These are phyloP conservation scores for Dendroctonus valens DNA, from an alignment of 1,140 invertebrate genomes.

Conservation along the genomic window DNA sequence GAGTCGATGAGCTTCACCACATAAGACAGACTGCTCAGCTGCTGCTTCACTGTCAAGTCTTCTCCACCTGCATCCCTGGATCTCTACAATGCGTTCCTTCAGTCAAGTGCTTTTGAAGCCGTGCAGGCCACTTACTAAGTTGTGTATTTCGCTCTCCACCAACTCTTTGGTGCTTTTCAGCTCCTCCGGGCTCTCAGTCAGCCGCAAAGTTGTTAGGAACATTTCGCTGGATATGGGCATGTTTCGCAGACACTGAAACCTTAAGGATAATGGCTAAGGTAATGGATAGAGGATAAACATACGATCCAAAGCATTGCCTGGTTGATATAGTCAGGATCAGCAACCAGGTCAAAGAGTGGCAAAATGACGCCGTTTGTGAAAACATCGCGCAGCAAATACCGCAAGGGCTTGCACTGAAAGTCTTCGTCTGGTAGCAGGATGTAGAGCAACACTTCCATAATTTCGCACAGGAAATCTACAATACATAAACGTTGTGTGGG, in stretches of 20 bases:
- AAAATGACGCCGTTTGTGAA: slow-evolving; percentile 76
- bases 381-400: slow-evolving; percentile 77
- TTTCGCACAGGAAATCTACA: slow-evolving; percentile 79
- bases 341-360: slow-evolving; percentile 77
- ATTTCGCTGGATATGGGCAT: slow-evolving; percentile 73
- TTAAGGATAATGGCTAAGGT: slow-evolving; percentile 5
- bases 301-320: slow-evolving; percentile 88
- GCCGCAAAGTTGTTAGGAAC: slow-evolving; percentile 77
- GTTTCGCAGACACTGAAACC: slow-evolving; percentile 72
- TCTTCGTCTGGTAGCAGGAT: slow-evolving; percentile 80
- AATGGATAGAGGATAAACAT: slow-evolving; percentile 46
- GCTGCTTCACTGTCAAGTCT: slow-evolving; percentile 80
- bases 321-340: slow-evolving; percentile 94
- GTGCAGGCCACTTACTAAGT: slow-evolving; percentile 55
- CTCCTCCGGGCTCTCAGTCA: slow-evolving; percentile 76
- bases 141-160: slow-evolving; percentile 76
- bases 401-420: slow-evolving; percentile 79
- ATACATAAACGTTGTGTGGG: slow-evolving; percentile 28
- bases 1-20: slow-evolving; percentile 73
- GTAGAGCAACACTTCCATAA: slow-evolving; percentile 83
- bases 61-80: slow-evolving; percentile 82
- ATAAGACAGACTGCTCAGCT: slow-evolving; percentile 84
- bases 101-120: slow-evolving; percentile 6
- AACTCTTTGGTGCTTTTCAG: slow-evolving; percentile 75
- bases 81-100: slow-evolving; percentile 54